A percentile compares a stretch with the other conserved stretches of the same genome.
Conservation (phyloP, 2,797 vertebrate genomes). For the Fistularia commersonii region DNA sequence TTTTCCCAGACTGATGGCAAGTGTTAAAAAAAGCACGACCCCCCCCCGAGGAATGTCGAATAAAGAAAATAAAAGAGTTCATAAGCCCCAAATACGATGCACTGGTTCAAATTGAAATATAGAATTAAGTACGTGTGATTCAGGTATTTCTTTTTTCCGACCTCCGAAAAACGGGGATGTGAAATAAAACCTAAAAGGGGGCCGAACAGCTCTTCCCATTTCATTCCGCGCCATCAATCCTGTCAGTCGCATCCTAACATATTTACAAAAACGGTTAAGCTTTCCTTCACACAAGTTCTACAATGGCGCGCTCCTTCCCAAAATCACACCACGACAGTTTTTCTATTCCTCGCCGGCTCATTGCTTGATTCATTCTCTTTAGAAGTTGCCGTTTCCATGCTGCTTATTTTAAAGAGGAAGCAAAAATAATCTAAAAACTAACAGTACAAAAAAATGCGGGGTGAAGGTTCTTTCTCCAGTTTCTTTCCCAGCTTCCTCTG, state of each 20-base stretch:
- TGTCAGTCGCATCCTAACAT: slow-evolving; percentile 9
- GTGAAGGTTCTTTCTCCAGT: slow-evolving; percentile 6
- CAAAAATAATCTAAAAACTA: slow-evolving; percentile 11
- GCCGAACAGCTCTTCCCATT: slow-evolving; percentile 5
- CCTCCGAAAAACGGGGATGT: not conserved
- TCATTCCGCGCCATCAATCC: slow-evolving; percentile 6
- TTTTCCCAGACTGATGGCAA: slow-evolving; percentile 37
- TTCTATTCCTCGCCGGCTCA: slow-evolving; percentile 22
- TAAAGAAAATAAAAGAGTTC: slow-evolving; percentile 4
- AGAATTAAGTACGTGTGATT: slow-evolving; percentile 26
- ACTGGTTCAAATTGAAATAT: slow-evolving; percentile 19
- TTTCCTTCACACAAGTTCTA: slow-evolving; percentile 19
- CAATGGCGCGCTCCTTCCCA: slow-evolving; percentile 9
- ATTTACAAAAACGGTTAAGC: slow-evolving; percentile 31
- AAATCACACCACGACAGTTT: slow-evolving; percentile 45
- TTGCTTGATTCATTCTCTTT: slow-evolving; percentile 36
- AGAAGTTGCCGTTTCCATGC: slow-evolving; percentile 17
- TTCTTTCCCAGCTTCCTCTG: slow-evolving; percentile 18
- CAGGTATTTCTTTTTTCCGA: slow-evolving; percentile 11
- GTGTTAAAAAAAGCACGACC: slow-evolving; percentile 10
- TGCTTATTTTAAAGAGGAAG: slow-evolving; percentile 42
- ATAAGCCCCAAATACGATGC: slow-evolving; percentile 14
- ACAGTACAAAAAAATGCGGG: slow-evolving; percentile 2
- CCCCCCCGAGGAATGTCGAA: slow-evolving; percentile 47
- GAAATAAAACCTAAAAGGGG: slow-evolving; percentile 5